A percentile compares a stretch with the other conserved stretches of the same genome.
Evolutionary conservation across 1,140 invertebrate species (phyloP).

Genomic region (Temnothorax longispinosus): DNA sequence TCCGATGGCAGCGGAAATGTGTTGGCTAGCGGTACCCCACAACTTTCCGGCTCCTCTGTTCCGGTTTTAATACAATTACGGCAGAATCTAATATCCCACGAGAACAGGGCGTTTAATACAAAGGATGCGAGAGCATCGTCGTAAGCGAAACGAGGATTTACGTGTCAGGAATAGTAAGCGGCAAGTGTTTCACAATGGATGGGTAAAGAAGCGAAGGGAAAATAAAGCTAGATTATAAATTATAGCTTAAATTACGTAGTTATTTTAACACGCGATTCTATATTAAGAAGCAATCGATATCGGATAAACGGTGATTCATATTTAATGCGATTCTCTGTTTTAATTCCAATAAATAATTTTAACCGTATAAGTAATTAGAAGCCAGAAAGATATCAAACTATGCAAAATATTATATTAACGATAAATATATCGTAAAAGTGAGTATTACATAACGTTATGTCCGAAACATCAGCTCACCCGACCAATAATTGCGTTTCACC

Average conservation of each 20-base stretch:
- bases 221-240: constrained; percentile 37
- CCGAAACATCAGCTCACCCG: background rate
- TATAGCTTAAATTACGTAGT: background rate
- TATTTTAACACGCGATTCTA: background rate
- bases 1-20: constrained; percentile 56
- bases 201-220: background rate
- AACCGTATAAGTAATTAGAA: background rate
- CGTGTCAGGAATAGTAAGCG: constrained; percentile 22
- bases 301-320: background rate
- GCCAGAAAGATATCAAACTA: background rate
- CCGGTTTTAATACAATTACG: constrained; percentile 76
- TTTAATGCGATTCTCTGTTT: background rate
- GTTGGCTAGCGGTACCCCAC: constrained; percentile 60
- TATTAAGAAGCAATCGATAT: background rate
- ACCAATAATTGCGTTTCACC: constrained; percentile 26
- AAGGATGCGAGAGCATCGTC: constrained; percentile 55
- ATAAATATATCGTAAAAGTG: background rate
- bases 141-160: constrained; percentile 53
- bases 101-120: constrained; percentile 60
- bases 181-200: constrained; percentile 37
- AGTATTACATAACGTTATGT: constrained; percentile 18
- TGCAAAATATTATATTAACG: background rate
- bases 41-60: constrained; percentile 71
- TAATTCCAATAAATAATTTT: background rate
- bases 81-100: constrained; percentile 72